Evolutionary conservation across 2,797 vertebrate genomes (phyloP).

Genomic region (Rhincodon typus): DNA sequence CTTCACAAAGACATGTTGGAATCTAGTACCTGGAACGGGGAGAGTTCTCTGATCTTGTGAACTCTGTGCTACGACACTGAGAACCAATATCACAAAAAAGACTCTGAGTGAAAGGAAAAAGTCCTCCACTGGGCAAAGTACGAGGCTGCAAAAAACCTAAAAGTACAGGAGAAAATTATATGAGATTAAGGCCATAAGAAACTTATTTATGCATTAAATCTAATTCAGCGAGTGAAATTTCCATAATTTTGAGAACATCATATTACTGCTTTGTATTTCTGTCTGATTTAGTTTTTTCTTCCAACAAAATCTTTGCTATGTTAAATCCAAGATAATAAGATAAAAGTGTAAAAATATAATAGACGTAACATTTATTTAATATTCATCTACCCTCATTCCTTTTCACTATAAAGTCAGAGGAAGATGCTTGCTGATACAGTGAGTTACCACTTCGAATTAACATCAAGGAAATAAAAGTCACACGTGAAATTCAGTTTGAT

Average conservation of each 20-base stretch:
- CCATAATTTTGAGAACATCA: neutral
- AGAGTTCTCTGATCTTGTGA: constrained; percentile 2
- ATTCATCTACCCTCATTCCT: neutral
- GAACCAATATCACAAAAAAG: constrained; percentile 57
- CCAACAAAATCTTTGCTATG: neutral
- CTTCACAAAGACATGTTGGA: neutral
- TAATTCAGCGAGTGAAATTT: neutral
- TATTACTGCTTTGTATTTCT: neutral
- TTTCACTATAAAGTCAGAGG: neutral
- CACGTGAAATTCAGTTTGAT: neutral
- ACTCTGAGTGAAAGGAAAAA: constrained; percentile 53
- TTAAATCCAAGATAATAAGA: neutral
- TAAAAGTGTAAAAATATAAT: neutral
- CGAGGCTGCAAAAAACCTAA: constrained; percentile 57
- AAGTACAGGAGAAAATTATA: constrained; percentile 17
- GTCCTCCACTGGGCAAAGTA: constrained; percentile 52
- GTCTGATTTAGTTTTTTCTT: neutral
- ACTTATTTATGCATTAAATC: neutral
- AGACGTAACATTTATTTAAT: neutral
- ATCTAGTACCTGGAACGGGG: constrained; percentile 43
- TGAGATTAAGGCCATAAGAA: neutral
- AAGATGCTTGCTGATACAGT: neutral
- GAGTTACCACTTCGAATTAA: neutral
- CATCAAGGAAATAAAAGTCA: neutral
- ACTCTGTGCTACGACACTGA: constrained; percentile 50